Base-by-base conservation (phyloP, 2,797 vertebrate species). In the Sphaeramia orbicularis region DNA sequence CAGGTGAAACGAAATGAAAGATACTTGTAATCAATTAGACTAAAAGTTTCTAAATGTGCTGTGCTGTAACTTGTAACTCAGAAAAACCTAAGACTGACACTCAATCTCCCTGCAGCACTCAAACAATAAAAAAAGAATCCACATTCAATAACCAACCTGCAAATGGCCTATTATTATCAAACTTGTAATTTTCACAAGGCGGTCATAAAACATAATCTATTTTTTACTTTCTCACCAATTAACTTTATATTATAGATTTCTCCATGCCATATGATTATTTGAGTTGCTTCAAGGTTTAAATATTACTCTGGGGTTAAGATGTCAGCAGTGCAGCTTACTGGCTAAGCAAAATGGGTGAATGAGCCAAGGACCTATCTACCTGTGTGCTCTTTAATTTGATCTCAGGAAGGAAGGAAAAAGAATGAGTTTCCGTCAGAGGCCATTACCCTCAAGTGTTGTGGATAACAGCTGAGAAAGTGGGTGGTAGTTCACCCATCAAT, bases 131-230 rank as follows among this genome's bases (percentile, higher is more conserved):
- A 89, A 78, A 71, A 78, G 14, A 79, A 84, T 87, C 83, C 79
- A 78, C 81, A 76, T 92, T 92, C 80, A 91, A 92, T 91, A 92
- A 90, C 87, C 84, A 84, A 91, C 86, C 73, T 85, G 70, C 83
- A 87, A 90, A 89, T 90, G 83, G 76, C 75, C 88, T 86, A 72
- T 89, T 87, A 91, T 93, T 91, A 87, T 91, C 80, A 89, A 92
- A 91, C 86, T 88, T 92, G 81, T 91, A 88, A 89, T 92, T 91
- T 93, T 91, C 87, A 91, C 76, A 84, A 85, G 80, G 83, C 73
- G 71, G 74, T 79, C 82, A 85, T 92, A 83, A 92, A 91, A 88
- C 78, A 81, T 89, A 79, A 90, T 92, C 85, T 59, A 71, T 91
- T 91, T 91, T 92, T 85, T 87, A 83, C 76, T 86, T 89, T 86